Evolutionary conservation across 2,113 vertebrate genomes (phyloP).

Genomic region (Charadrius vociferus): DNA sequence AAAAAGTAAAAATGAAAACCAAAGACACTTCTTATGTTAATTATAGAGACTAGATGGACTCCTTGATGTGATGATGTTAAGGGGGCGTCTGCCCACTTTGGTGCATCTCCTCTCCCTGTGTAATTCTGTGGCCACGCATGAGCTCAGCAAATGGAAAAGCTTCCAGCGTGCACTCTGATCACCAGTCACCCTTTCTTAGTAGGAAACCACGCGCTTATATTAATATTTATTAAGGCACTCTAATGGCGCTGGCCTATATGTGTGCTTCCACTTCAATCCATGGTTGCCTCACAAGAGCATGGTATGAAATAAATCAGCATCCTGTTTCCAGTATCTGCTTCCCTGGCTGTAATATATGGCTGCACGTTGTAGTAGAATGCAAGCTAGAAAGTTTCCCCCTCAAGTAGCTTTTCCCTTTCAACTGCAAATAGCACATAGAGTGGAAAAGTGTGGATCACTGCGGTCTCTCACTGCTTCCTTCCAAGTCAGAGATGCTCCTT

Average conservation of each 20-base stretch:
- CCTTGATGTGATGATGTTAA: background rate
- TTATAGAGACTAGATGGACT: background rate
- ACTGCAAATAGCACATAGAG: background rate
- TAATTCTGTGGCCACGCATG: background rate
- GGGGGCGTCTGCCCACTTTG: background rate
- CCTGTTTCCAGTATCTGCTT: background rate
- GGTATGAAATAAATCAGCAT: background rate
- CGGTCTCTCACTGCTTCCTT: background rate
- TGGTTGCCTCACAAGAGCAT: background rate
- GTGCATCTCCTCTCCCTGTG: background rate
- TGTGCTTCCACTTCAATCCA: background rate
- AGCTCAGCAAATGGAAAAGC: background rate
- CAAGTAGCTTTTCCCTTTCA: background rate
- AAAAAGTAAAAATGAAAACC: background rate
- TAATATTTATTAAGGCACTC: conserved; percentile 37
- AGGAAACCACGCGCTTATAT: background rate
- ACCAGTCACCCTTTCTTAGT: background rate
- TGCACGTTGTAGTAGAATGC: background rate
- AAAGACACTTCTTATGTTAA: background rate
- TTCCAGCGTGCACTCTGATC: background rate
- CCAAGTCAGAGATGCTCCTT: background rate
- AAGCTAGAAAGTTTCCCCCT: background rate
- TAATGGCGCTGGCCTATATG: background rate
- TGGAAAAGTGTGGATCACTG: background rate
- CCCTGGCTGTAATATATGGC: background rate